Percentiles rank a stretch among this genome's conserved stretches.
These are phyloP conservation scores for Brachynemurus nebulosus DNA, from an alignment of 2,888 invertebrate genomes.

Conservation along the genomic window DNA sequence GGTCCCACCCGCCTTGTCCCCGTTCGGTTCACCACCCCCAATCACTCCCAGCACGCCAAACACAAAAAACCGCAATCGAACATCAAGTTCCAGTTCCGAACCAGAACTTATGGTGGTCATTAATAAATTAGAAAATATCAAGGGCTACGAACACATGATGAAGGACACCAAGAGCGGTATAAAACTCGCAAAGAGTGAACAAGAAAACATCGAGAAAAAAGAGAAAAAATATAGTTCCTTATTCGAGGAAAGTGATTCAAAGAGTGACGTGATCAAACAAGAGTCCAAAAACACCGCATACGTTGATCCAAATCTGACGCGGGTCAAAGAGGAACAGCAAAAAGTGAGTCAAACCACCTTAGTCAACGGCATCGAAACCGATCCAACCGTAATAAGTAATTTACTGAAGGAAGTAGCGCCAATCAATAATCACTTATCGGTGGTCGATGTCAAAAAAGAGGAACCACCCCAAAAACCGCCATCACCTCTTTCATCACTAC, in stretches of 20 bases:
- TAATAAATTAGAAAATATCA: slow-evolving; percentile 46
- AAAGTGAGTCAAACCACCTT: slow-evolving; percentile 22
- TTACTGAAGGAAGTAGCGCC: slow-evolving; percentile 42
- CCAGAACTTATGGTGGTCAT: slow-evolving; percentile 47
- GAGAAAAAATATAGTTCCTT: slow-evolving; percentile 14
- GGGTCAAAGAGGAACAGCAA: not conserved
- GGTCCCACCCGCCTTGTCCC: slow-evolving; percentile 22
- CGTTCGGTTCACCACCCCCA: slow-evolving; percentile 16
- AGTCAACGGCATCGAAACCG: slow-evolving; percentile 57
- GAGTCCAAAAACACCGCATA: no score
- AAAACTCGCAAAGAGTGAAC: slow-evolving; percentile 24
- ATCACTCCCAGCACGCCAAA: slow-evolving; percentile 11
- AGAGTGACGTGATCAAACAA: not conserved
- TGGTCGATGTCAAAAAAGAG: slow-evolving; percentile 20
- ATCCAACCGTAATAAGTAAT: slow-evolving; percentile 56
- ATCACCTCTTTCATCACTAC: slow-evolving; percentile 7
- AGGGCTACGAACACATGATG: slow-evolving; percentile 45
- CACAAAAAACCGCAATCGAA: slow-evolving; percentile 26
- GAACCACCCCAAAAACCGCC: slow-evolving; percentile 15
- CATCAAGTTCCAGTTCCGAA: slow-evolving; percentile 37
- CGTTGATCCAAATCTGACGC: not conserved
- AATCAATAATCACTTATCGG: slow-evolving; percentile 24
- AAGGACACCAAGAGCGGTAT: slow-evolving; percentile 35
- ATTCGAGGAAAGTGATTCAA: slow-evolving; percentile 1
- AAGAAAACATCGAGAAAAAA: slow-evolving; percentile 9